These are phyloP conservation scores for Achatina immaculata DNA, from an alignment of 1,140 invertebrate genomes.

Conservation along the genomic window DNA sequence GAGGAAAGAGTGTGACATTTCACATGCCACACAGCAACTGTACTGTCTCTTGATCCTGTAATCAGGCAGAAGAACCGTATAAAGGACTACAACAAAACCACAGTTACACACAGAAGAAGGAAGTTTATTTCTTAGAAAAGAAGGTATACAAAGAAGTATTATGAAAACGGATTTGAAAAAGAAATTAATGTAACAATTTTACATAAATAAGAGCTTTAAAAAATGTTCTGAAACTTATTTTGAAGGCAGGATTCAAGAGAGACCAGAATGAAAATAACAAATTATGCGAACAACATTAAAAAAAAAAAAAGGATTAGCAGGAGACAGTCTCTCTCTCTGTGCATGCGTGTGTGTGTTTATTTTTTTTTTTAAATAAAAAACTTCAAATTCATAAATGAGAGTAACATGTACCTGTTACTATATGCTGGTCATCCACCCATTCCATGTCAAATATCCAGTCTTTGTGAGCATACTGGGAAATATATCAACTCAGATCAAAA, in stretches of 20 bases:
- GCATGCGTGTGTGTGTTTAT: too few relatives aligned
- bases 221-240: neutral
- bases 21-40: conserved; percentile 73
- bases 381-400: too few relatives aligned
- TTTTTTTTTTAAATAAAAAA: too few relatives aligned
- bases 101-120: neutral
- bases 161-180: too few relatives aligned
- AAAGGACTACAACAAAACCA: too few relatives aligned
- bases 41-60: conserved; percentile 83
- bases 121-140: neutral
- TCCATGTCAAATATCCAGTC: conserved; percentile 97
- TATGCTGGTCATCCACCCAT: conserved; percentile 95
- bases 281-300: too few relatives aligned
- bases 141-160: too few relatives aligned
- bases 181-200: too few relatives aligned
- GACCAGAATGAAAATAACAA: too few relatives aligned
- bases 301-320: too few relatives aligned
- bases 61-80: too few relatives aligned
- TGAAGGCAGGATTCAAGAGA: neutral
- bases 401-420: conserved; percentile 90
- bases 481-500: neutral
- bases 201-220: neutral
- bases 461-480: conserved; percentile 80
- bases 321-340: too few relatives aligned
- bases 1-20: conserved; percentile 47